phyloP scores from a whole-genome alignment of 37 sponge, comb jelly and placozoan genomes.

The Haliclona indistincta region DNA sequence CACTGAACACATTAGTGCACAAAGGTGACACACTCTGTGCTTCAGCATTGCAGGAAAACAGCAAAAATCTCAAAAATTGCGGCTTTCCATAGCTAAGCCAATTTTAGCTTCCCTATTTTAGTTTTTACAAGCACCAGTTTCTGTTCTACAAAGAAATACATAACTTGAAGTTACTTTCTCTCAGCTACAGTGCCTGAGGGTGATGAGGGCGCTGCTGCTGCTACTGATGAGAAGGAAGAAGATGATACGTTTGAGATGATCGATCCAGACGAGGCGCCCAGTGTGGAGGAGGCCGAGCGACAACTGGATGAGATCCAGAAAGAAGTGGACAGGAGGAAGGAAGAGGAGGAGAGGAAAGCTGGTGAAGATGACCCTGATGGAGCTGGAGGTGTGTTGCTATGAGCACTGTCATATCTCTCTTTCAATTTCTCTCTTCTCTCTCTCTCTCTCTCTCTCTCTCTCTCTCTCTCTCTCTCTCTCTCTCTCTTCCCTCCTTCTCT shows the following conservation, averaged over 20 bases:
- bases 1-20: no score
- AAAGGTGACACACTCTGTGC: no score
- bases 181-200: no score
- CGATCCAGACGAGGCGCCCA: not conserved
- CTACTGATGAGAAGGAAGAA: no score
- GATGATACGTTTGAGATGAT: not conserved
- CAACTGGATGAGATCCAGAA: not conserved
- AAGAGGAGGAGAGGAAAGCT: not conserved
- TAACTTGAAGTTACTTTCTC: no score
- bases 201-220: no score
- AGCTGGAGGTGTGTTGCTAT: not conserved
- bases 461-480: not conserved
- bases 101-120: no score
- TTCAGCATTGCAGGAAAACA: no score
- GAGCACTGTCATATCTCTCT: not conserved
- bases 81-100: no score
- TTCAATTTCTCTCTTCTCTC: not conserved
- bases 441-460: not conserved
- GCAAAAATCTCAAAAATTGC: no score
- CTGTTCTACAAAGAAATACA: no score
- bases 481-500: not conserved
- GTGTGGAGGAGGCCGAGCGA: not conserved
- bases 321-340: not conserved
- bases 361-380: not conserved
- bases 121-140: no score